These are phyloP conservation scores for Euura saliciscinereae DNA, from an alignment of 1,140 invertebrate species.

Conservation along the genomic window DNA sequence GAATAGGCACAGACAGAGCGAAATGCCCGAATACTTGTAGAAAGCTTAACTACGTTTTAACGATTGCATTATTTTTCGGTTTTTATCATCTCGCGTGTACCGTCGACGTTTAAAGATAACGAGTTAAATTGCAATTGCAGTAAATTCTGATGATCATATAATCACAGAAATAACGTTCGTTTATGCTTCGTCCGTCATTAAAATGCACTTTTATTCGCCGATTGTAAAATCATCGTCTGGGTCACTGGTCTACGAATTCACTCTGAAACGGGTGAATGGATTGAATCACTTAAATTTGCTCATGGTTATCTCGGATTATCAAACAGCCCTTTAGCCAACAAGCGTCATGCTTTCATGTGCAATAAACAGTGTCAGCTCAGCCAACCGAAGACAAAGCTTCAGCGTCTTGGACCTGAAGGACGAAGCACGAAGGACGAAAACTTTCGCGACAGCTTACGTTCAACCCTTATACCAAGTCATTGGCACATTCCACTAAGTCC, in stretches of 20 bases:
- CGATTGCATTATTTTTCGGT: too few relatives aligned
- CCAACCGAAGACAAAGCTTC: not conserved
- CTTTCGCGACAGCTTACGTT: too few relatives aligned
- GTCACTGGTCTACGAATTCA: not conserved
- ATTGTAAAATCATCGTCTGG: not conserved
- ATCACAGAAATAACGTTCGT: not conserved
- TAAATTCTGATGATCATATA: not conserved
- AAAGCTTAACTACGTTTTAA: too few relatives aligned
- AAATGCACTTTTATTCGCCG: not conserved
- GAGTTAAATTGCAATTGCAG: not conserved
- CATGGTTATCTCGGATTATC: not conserved
- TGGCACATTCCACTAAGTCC: too few relatives aligned
- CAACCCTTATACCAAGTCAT: too few relatives aligned
- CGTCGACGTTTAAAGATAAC: not conserved
- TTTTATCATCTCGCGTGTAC: not conserved
- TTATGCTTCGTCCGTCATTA: not conserved
- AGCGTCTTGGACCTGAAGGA: not conserved
- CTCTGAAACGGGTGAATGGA: not conserved
- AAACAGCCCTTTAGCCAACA: not conserved
- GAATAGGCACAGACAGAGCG: too few relatives aligned
- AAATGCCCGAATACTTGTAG: too few relatives aligned
- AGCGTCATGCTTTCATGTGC: not conserved
- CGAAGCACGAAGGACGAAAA: too few relatives aligned
- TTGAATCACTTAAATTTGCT: not conserved
- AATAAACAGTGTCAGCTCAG: not conserved